Evolutionary conservation across 1,140 invertebrate species (phyloP).

Genomic region (Penaeus vannamei): DNA sequence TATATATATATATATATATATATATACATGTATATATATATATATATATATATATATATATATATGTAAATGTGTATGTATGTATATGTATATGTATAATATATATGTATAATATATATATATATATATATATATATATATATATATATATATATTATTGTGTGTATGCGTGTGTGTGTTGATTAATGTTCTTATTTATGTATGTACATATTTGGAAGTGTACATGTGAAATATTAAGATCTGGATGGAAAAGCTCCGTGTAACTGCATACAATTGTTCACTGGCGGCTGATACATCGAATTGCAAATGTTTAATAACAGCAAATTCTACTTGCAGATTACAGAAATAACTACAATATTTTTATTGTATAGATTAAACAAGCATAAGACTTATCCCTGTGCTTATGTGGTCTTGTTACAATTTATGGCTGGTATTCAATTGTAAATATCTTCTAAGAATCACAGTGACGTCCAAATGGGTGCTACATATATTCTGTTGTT

Average conservation of each 20-base stretch:
- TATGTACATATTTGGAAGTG: not conserved
- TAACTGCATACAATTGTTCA: not conserved
- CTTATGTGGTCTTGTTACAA: too few species aligned
- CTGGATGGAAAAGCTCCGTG: not conserved
- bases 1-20: conserved; percentile 4
- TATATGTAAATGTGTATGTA: conserved; percentile 26
- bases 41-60: conserved; percentile 39
- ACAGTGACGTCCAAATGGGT: too few species aligned
- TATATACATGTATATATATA: conserved; percentile 36
- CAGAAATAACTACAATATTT: too few species aligned
- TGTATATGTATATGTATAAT: conserved; percentile 23
- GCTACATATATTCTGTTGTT: too few species aligned
- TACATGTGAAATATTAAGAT: not conserved
- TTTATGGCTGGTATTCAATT: too few species aligned
- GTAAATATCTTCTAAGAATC: too few species aligned
- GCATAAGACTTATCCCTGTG: too few species aligned
- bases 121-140: not conserved
- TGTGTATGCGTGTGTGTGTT: not conserved
- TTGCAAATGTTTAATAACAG: not conserved
- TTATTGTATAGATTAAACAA: too few species aligned
- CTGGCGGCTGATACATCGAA: not conserved
- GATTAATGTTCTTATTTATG: not conserved
- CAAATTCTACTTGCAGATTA: too few species aligned
- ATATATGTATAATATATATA: not conserved
- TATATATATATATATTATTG: conserved; percentile 8